These are phyloP conservation scores for Anguilla pacifica DNA, from an alignment of 2,797 vertebrate species.

Conservation along the genomic window DNA sequence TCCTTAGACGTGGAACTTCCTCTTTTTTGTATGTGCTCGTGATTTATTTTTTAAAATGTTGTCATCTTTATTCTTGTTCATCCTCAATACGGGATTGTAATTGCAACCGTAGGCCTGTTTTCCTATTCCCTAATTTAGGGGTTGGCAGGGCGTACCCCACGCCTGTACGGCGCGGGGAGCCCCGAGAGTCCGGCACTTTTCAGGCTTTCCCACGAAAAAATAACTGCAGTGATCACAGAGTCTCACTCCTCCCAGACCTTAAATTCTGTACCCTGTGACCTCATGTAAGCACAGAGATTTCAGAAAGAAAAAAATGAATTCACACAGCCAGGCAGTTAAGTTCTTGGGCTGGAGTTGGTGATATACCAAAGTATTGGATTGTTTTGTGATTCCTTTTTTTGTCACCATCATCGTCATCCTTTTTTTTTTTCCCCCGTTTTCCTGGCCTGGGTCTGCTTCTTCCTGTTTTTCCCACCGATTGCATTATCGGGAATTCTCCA, in stretches of 20 bases:
- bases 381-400: too few relatives aligned
- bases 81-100: neutral
- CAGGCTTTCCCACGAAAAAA: neutral
- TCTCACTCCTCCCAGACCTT: neutral
- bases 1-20: neutral
- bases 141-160: too few relatives aligned
- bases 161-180: too few relatives aligned
- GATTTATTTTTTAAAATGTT: neutral
- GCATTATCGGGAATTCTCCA: neutral
- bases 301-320: neutral
- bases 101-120: neutral
- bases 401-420: neutral
- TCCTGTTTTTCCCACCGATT: neutral
- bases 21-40: neutral
- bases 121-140: too few relatives aligned
- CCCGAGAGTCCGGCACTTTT: too few relatives aligned
- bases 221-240: neutral
- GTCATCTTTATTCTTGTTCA: neutral
- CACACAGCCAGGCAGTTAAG: neutral
- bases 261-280: too few relatives aligned
- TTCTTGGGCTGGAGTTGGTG: neutral
- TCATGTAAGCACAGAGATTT: neutral
- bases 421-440: too few relatives aligned
- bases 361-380: too few relatives aligned
- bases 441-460: neutral